Evolutionary conservation across 2,797 vertebrate genomes (phyloP), one percentile per base, ranked within the genome.

Genomic region (Melanotaenia boesemani): DNA sequence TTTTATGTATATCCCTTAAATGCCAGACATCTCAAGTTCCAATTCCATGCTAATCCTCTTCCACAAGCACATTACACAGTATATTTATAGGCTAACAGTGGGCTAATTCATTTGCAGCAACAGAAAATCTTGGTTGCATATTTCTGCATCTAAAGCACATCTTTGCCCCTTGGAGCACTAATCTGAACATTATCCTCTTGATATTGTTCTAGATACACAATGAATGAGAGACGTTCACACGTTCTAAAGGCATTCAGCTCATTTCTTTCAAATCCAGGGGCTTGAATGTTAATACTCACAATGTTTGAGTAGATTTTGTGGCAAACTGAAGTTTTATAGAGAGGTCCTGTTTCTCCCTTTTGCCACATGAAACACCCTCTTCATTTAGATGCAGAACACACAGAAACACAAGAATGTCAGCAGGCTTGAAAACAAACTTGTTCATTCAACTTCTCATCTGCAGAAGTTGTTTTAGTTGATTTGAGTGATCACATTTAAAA

Each of bases 181-280:
- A 94, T 94, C 93, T 89, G 68, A 63, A 10, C 72, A 50, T 94
- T 94, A 95, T 93, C 91, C 92, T 67, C 74, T 85, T 92, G 88
- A 92, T 93, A 89, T 94, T 93, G 85, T 88, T 90, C 75, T 84
- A 86, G 60, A 90, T 86, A 88, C 69, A 50, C 80, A 84, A 77
- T 84, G 82, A 94, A 92, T 86, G 81, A 89, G 79, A 77, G 78
- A 82, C 62, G 46, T 88, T 92, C 88, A 90, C 86, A 88, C 87
- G 86, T 89, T 94, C 88, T 89, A 77, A 71, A 84, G 67, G 83
- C 82, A 85, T 92, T 92, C 84, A 82, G 74, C 72, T 87, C 46
- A 76, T 90, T 93, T 91, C 60, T 85, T 83, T 83, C 46, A 92
- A 88, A 93, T 89, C 88, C 86, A 65, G 48, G 46, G 68, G 83